These are phyloP conservation scores for Tetramorium bicarinatum DNA, from an alignment of 2,888 invertebrate species.

Conservation along the genomic window DNA sequence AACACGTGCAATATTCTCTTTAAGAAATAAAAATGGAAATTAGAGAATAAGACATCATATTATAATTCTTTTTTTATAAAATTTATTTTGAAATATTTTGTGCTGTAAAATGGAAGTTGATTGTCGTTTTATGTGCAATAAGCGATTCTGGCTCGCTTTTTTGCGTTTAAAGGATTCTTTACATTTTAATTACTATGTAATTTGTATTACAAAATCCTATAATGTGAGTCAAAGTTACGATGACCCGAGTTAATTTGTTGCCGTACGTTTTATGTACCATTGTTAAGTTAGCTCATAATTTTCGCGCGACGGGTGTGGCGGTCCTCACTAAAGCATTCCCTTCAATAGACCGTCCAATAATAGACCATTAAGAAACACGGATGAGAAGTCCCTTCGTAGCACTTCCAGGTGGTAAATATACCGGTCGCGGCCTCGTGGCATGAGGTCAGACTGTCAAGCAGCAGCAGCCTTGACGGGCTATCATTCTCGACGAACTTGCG, in stretches of 20 bases:
- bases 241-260: constrained; percentile 18
- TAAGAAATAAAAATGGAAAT: not conserved
- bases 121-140: not conserved
- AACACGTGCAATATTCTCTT: too few relatives aligned
- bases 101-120: not conserved
- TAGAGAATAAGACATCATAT: not conserved
- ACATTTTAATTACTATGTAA: not conserved
- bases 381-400: constrained; percentile 38
- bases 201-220: not conserved
- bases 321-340: constrained; percentile 33
- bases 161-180: not conserved
- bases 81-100: not conserved
- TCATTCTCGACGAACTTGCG: constrained; percentile 50
- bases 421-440: constrained; percentile 32
- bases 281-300: constrained; percentile 24
- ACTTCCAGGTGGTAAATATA: constrained; percentile 55
- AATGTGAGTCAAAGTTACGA: constrained; percentile 17
- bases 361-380: constrained; percentile 42
- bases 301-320: constrained; percentile 26
- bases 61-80: not conserved
- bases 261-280: constrained; percentile 18
- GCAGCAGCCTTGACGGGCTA: constrained; percentile 51
- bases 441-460: constrained; percentile 52
- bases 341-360: constrained; percentile 51
- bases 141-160: not conserved